Base-by-base conservation (phyloP, 2,888 invertebrate species). In the Melitaea athalia region DNA sequence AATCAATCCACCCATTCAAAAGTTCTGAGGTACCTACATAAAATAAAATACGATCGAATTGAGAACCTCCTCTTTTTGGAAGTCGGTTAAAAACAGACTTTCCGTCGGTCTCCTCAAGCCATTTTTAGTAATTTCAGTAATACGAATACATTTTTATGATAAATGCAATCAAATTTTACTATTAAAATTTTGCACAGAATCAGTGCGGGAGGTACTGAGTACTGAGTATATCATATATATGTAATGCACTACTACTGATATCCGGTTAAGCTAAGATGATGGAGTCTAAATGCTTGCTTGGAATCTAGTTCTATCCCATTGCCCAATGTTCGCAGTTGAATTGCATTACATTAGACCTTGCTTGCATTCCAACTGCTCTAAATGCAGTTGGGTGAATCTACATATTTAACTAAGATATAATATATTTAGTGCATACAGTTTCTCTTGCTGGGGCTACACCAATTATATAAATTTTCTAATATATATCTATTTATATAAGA, bases 261-360 rank as follows among this genome's bases (percentile, higher is more conserved):
- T 74, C 68, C 68, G 66, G 64, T 67, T 70, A 75, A 76, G 78
- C 77, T 75, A 77, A 80, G 78, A 76, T 74, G 80, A 78, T 78
- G 78, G 72, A 72, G 70, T 75, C 81, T 80, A 84, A 85, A 89
- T 87, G 89, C 88, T 82, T 83, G 85, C 81, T 81, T 78, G 91
- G 91, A 91, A 91, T 91, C 84, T 83, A 83, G 82, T 84, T 85
- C 84, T 82, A 82, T 81, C 77, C 85, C 83, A 78, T 74, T 78
- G 79, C 79, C 81, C 85, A 82, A 82, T 82, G 82, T 79, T 82
- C 81, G 79, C 76, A 84, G 85, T 82, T 84, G 80, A 85, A 85
- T 85, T 83, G 85, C 86, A 88, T 88, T 89, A 89, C 88, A 88
- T 89, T 89, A 88, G 84, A 83, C 85, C 83, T 83, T 79, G 82